phyloP scores from a whole-genome alignment of 2,888 invertebrate species.

The Mesoligia furuncula region DNA sequence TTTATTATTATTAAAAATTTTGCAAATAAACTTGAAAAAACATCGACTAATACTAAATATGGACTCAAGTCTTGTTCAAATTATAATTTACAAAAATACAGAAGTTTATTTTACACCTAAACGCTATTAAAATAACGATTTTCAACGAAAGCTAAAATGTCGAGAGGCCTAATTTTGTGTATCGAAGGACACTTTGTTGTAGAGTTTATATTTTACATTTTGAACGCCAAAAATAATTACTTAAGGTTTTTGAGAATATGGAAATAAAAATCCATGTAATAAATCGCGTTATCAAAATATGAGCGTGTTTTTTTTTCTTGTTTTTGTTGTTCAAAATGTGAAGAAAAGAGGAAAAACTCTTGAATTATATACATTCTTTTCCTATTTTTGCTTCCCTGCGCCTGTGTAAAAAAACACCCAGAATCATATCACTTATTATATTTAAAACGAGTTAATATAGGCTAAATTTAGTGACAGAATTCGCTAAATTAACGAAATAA shows the following conservation, averaged over 20 bases:
- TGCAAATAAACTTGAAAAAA: conserved; percentile 12
- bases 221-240: conserved; percentile 27
- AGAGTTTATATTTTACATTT: conserved; percentile 46
- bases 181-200: conserved; percentile 71
- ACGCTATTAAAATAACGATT: conserved; percentile 62
- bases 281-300: background rate
- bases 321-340: conserved; percentile 29
- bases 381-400: conserved; percentile 71
- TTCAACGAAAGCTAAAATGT: conserved; percentile 71
- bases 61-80: conserved; percentile 62
- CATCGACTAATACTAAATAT: conserved; percentile 33
- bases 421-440: conserved; percentile 87
- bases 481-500: conserved; percentile 75
- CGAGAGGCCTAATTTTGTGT: conserved; percentile 76
- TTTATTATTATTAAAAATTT: conserved; percentile 50
- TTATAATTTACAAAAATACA: conserved; percentile 54
- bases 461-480: conserved; percentile 81
- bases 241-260: background rate
- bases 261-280: background rate
- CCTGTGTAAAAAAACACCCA: conserved; percentile 82
- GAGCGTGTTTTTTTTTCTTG: background rate
- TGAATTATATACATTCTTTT: conserved; percentile 64
- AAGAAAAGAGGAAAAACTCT: conserved; percentile 24
- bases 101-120: conserved; percentile 51
- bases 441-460: conserved; percentile 75